A percentile compares a stretch with the other conserved stretches of the same genome.
phyloP scores from a whole-genome alignment of 2,797 vertebrate genomes.

The Semaprochilodus insignis region DNA sequence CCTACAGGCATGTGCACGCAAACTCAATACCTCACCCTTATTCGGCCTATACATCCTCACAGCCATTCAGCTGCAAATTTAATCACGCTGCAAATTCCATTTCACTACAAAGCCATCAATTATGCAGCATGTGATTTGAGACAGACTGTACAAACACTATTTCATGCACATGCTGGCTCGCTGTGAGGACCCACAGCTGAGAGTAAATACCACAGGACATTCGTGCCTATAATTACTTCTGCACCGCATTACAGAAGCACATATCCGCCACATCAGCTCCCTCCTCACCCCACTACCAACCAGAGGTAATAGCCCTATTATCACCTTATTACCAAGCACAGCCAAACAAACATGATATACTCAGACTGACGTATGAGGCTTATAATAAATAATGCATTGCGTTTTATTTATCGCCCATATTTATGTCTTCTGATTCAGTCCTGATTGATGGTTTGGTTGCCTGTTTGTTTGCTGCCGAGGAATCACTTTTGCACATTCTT shows the following conservation, averaged over 20 bases:
- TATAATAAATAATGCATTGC: no score
- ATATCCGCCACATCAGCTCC: not conserved
- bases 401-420: no score
- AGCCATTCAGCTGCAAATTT: not conserved
- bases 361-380: no score
- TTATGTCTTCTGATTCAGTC: no score
- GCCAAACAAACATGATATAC: no score
- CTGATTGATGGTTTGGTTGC: no score
- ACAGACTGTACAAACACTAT: constrained; percentile 9
- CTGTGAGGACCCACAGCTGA: not conserved
- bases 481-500: no score
- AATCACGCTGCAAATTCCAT: not conserved
- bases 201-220: not conserved
- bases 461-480: no score
- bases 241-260: not conserved
- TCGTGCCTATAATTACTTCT: not conserved
- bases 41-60: not conserved
- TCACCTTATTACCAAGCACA: not conserved
- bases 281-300: not conserved
- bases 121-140: not conserved
- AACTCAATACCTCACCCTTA: not conserved
- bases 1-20: not conserved
- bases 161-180: not conserved
- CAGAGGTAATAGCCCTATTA: not conserved
- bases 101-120: not conserved